Evolutionary conservation across 2,797 vertebrate genomes (phyloP).

Genomic region (Peromyscus aztecus): DNA sequence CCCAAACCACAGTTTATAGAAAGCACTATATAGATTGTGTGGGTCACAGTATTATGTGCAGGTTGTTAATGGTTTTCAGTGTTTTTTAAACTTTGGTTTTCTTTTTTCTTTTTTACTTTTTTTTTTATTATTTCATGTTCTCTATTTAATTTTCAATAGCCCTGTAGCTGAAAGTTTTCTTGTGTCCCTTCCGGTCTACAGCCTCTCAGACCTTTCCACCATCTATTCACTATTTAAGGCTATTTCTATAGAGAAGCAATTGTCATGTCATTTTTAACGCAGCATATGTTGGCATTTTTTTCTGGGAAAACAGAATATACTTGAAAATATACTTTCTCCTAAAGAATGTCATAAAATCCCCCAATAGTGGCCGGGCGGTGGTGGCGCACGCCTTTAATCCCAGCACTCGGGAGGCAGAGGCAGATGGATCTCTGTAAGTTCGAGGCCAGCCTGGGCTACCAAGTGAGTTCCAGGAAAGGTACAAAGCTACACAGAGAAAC

Average conservation of each 20-base stretch:
- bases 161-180: too few species aligned
- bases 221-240: not conserved
- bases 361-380: too few species aligned
- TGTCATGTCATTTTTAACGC: not conserved
- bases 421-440: too few species aligned
- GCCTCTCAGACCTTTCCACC: too few species aligned
- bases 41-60: not conserved
- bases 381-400: too few species aligned
- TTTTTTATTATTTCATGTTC: not conserved
- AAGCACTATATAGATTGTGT: fast-evolving
- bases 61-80: not conserved
- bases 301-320: not conserved
- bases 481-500: too few species aligned
- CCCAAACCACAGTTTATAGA: not conserved
- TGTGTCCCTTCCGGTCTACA: too few species aligned
- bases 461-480: too few species aligned
- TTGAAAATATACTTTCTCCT: not conserved
- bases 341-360: not conserved
- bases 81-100: not conserved
- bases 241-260: not conserved
- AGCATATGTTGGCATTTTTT: not conserved
- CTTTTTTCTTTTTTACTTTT: not conserved
- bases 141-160: not conserved
- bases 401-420: too few species aligned
- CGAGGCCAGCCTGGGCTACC: too few species aligned